Percentiles rank a stretch among this genome's conserved stretches.
Evolutionary conservation across 2,113 vertebrate genomes (phyloP).

Genomic region (Amazona guildingii): DNA sequence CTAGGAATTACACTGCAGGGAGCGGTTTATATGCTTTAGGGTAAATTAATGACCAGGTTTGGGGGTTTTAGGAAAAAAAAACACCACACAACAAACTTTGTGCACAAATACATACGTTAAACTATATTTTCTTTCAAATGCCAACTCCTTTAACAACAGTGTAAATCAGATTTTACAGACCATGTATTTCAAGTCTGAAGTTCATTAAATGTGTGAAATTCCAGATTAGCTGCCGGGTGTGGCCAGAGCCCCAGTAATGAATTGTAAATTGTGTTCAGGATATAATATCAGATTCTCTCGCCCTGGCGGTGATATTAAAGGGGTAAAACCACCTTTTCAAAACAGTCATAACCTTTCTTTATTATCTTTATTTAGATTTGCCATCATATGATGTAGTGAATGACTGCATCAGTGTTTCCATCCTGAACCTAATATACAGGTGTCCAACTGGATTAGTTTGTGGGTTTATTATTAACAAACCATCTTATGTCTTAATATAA

Average conservation of each 20-base stretch:
- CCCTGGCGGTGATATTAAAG: background rate
- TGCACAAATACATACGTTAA: conserved; percentile 66
- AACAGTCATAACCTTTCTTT: conserved; percentile 9
- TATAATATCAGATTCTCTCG: conserved; percentile 51
- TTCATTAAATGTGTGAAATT: conserved; percentile 82
- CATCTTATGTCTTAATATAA: background rate
- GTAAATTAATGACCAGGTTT: conserved; percentile 65
- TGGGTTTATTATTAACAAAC: background rate
- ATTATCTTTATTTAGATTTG: conserved; percentile 11
- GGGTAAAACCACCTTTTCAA: conserved; percentile 28
- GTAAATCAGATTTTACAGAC: conserved; percentile 80
- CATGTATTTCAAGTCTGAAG: conserved; percentile 75
- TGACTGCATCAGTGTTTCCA: conserved; percentile 9
- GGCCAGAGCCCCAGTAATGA: conserved; percentile 66
- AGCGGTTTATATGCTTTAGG: conserved; percentile 53
- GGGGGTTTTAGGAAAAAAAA: background rate
- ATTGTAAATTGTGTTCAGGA: conserved; percentile 64
- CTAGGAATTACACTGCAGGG: conserved; percentile 67
- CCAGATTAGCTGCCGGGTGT: conserved; percentile 74
- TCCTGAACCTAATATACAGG: background rate
- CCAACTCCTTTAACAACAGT: conserved; percentile 67
- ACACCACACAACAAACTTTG: conserved; percentile 12
- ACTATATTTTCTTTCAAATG: conserved; percentile 60
- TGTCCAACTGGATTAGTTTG: background rate
- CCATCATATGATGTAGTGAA: background rate